These are phyloP conservation scores for Ophioninae sp. DNA, from an alignment of 2,888 invertebrate genomes.

Conservation along the genomic window DNA sequence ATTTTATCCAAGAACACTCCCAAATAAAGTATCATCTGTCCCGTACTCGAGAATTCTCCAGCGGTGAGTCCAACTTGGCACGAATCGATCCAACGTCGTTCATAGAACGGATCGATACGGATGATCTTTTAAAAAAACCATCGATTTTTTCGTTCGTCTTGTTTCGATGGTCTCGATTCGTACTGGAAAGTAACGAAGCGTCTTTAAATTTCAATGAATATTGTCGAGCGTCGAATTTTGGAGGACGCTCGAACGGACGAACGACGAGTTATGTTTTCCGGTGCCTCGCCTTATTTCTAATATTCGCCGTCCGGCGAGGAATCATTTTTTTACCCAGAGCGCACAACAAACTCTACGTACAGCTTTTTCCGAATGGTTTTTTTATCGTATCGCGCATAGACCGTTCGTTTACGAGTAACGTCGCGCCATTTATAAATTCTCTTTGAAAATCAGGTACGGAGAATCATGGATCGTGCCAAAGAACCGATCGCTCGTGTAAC, in stretches of 20 bases:
- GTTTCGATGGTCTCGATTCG: neutral
- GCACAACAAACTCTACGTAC: neutral
- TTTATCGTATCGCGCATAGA: neutral
- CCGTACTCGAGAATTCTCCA: conserved; percentile 12
- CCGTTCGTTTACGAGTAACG: neutral
- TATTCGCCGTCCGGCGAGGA: neutral
- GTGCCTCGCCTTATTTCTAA: neutral
- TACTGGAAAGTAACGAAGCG: neutral
- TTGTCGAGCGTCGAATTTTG: neutral
- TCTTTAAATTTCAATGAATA: neutral
- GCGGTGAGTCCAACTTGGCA: conserved; percentile 34
- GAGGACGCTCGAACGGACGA: neutral
- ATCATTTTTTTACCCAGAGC: neutral
- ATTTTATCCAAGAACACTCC: conserved; percentile 31
- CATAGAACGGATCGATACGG: neutral
- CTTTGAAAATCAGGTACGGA: conserved; percentile 27
- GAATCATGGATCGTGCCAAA: conserved; percentile 7
- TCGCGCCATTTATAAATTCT: neutral
- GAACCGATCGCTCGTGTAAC: conserved; percentile 4
- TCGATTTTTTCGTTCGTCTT: neutral
- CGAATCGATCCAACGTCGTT: conserved; percentile 12
- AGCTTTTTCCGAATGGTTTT: neutral
- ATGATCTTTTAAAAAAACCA: neutral
- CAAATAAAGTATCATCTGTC: conserved; percentile 41
- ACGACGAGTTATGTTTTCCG: neutral